Percentiles rank a stretch among this genome's conserved stretches.
These are phyloP conservation scores for Diadophis punctatus DNA, from an alignment of 2,113 vertebrate species.

Conservation along the genomic window DNA sequence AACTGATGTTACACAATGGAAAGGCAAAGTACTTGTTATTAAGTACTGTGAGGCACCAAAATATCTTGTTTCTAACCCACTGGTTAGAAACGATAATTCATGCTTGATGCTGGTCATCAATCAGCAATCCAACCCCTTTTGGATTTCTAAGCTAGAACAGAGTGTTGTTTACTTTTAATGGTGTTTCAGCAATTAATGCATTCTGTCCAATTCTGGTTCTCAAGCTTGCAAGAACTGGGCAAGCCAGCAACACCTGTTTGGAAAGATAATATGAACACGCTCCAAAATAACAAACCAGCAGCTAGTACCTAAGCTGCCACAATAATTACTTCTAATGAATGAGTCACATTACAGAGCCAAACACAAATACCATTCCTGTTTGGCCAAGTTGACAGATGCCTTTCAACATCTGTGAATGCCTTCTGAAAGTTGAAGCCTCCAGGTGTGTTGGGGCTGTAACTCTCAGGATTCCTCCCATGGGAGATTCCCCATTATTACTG, in stretches of 20 bases:
- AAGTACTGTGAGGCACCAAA: not conserved
- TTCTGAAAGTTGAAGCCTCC: not conserved
- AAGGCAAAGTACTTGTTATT: not conserved
- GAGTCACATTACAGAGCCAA: not conserved
- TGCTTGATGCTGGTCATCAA: not conserved
- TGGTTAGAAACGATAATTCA: not conserved
- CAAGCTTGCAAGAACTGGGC: not conserved
- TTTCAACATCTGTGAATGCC: not conserved
- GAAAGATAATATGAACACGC: not conserved
- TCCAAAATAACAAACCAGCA: slow-evolving; percentile 17
- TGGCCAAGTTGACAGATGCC: not conserved
- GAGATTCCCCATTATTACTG: not conserved
- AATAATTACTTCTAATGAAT: slow-evolving; percentile 4
- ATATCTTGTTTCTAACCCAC: slow-evolving; percentile 13
- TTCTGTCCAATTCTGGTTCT: not conserved
- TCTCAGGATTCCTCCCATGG: not conserved
- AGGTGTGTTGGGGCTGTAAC: not conserved
- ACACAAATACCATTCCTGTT: not conserved
- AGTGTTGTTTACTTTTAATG: not conserved
- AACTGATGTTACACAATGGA: not conserved
- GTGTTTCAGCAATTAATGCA: not conserved
- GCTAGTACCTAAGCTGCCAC: not conserved
- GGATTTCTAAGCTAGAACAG: not conserved
- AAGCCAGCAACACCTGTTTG: slow-evolving; percentile 9
- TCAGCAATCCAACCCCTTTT: not conserved